phyloP scores from a whole-genome alignment of 2,113 vertebrate species.

The Sinocyclocheilus maitianheensis region DNA sequence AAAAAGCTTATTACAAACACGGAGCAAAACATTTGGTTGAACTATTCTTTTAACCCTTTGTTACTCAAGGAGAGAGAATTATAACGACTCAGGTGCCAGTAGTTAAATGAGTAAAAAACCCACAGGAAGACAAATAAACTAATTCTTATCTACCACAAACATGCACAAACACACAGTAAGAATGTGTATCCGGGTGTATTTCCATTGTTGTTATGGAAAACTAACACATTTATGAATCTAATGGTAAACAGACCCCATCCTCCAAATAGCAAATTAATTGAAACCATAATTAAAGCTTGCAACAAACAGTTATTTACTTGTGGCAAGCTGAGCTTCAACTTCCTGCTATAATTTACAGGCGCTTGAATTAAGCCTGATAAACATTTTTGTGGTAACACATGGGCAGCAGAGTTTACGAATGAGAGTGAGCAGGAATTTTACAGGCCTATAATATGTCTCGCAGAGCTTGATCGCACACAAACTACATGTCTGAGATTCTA shows the following conservation, averaged over 20 bases:
- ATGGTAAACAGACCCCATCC: not conserved
- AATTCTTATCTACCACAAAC: not conserved
- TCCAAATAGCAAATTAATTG: conserved; percentile 2
- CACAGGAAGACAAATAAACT: not conserved
- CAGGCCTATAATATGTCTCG: not conserved
- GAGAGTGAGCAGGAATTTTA: conserved; percentile 23
- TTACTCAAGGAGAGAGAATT: not conserved
- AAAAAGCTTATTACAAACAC: not conserved
- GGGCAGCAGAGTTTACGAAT: not conserved
- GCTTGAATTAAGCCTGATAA: conserved; percentile 11
- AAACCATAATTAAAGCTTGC: conserved; percentile 12
- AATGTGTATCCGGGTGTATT: not conserved
- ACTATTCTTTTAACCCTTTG: not conserved
- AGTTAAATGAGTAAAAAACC: not conserved
- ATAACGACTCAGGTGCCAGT: not conserved
- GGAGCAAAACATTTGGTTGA: no score
- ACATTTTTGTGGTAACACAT: conserved; percentile 38
- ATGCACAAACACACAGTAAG: not conserved
- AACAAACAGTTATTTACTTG: conserved; percentile 14
- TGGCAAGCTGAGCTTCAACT: not conserved
- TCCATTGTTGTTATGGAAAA: conserved; percentile 12
- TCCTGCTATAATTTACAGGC: conserved; percentile 8
- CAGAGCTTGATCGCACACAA: conserved; percentile 21
- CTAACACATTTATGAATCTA: conserved; percentile 2
- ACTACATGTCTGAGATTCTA: conserved; percentile 11